Conservation (phyloP, 2,113 vertebrate genomes). For the Micronycteris hirsuta region DNA sequence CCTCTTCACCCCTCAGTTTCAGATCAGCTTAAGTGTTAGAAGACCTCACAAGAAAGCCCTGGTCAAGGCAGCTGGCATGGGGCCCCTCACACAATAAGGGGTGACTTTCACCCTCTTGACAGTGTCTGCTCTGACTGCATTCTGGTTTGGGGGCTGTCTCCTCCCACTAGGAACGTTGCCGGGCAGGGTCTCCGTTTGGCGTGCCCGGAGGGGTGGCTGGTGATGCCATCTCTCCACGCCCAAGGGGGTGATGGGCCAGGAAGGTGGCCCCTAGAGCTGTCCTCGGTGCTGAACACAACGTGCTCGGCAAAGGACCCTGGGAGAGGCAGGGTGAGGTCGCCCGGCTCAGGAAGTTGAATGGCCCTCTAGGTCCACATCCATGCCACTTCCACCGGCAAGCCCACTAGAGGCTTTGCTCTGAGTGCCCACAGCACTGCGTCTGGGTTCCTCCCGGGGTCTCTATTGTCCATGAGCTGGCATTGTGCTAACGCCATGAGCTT, state of each 20-base stretch:
- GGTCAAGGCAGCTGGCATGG: not conserved
- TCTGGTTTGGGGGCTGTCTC: not conserved
- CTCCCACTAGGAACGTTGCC: not conserved
- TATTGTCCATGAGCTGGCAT: not conserved
- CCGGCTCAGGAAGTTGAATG: not conserved
- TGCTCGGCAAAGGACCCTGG: not conserved
- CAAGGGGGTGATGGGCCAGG: not conserved
- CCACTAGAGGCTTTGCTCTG: not conserved
- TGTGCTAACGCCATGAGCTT: not conserved
- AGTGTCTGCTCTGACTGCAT: not conserved
- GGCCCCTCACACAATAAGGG: not conserved
- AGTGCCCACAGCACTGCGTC: not conserved
- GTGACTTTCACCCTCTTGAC: not conserved
- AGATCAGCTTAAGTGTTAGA: not conserved
- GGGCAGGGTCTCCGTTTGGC: not conserved
- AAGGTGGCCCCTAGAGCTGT: not conserved
- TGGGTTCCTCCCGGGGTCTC: not conserved
- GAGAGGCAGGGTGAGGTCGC: no score
- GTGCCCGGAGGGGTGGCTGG: not conserved
- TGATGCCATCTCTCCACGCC: not conserved
- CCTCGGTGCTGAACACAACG: constrained; percentile 24
- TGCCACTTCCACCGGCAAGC: not conserved
- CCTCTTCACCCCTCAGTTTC: constrained; percentile 35
- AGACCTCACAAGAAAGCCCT: not conserved
- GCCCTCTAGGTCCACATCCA: no score